Evolutionary conservation across 2,888 invertebrate genomes (phyloP), one percentile per base, ranked within the genome.

Genomic region (Tetanocera ferruginea): DNA sequence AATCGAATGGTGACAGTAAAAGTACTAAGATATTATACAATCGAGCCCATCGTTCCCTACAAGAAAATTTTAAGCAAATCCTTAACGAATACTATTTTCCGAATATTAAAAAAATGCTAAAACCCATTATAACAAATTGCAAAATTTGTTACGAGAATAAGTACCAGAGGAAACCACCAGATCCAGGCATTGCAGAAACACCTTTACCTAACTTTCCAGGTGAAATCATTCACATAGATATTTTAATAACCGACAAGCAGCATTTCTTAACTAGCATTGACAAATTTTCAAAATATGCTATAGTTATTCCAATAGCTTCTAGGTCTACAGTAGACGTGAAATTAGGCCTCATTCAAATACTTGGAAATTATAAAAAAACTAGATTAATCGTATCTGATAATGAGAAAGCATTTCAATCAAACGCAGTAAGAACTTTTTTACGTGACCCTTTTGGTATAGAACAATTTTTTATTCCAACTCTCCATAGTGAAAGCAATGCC

Each of bases 401-500:
- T n/a, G n/a, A n/a, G n/a, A n/a, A n/a, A 55, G 23, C 76, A 14
- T 79, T 80, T 52, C 49, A 66, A 19, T 76, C 73, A 14, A 67
- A 78, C 23, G 31, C 52, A 9, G 69, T 76, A n/a, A 69, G 69
- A 73, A 70, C 17, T 19, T 37, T 79, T 14, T 62, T 79, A 2
- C 78, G 78, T 52, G 76, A 80, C 8, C 72, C 74, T 67, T 79
- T 77, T 64, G 51, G 23, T 37, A 76, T 77, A 9, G 23, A 71
- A 8, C 76, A 71, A 34, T 71, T 34, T 37, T 71, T 55, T 34
- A 57, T 71, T n/a, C 80, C 81, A 70, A 78, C 79, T 31, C 77
- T 78, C 11, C 82, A 79, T 67, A 82, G 80, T 55, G 76, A 78
- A 51, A 79, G 80, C 19, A 79, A 79, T 55, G 80, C 76, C 3